Evolutionary conservation across 2,888 invertebrate species (phyloP), one percentile per base, ranked within the genome.

Genomic region (Litoditis marina): DNA sequence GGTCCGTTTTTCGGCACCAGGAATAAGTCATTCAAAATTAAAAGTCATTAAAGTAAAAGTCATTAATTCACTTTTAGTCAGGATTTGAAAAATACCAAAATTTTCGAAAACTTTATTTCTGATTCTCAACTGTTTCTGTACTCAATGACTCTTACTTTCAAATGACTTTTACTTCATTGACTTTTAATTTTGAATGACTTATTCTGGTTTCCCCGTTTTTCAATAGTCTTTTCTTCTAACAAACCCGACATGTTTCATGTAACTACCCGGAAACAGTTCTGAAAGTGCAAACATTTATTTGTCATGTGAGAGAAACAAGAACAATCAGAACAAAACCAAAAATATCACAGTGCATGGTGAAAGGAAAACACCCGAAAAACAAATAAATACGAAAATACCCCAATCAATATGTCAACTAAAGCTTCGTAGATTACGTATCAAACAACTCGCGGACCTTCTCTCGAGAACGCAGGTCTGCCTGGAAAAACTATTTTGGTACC

Each of bases 401-500:
- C n/a, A n/a, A n/a, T n/a, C n/a, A n/a, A 39, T 39, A n/a, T 39
- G 13, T 39, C n/a, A 22, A 25, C 8, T n/a, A 25, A 54, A 32
- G 7, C 53, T 16, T 16, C 28, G 6, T 11, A 51, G 11, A 22
- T 30, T 22, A 53, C 13, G 30, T 28, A 30, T 65, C 65, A 32
- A 55, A 65, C 36, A 60, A 32, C 31, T 61, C 53, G 13, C 65
- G 57, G 2, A 65, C 60, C 32, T 60, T 60, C 25, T 65, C 60
- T 31, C 65, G 59, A 16, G 65, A 60, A 7, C 49, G 42, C 16
- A 56, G 54, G 30, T 65, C 65, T 6, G 65, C 64, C 64, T 64
- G 44, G n/a, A n/a, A n/a, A n/a, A n/a, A n/a, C n/a, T n/a, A n/a
- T n/a, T n/a, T n/a, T n/a, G n/a, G n/a, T n/a, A n/a, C n/a, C n/a